phyloP scores from a whole-genome alignment of 2,797 vertebrate genomes.

The Phoeniculus purpureus region DNA sequence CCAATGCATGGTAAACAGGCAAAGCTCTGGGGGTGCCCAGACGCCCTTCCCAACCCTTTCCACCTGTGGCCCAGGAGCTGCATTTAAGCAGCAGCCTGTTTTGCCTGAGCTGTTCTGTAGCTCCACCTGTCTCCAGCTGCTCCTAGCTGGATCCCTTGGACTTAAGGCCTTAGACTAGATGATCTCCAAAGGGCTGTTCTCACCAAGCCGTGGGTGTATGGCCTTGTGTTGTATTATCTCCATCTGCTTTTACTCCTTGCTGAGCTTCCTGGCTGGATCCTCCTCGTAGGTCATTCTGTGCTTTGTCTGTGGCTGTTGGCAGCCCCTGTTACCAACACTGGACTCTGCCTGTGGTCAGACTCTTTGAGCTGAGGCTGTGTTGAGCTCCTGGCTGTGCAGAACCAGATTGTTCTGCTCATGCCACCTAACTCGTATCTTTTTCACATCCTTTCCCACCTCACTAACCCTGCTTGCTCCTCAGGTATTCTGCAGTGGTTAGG shows the following conservation, averaged over 20 bases:
- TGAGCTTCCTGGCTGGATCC: not conserved
- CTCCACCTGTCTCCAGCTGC: not conserved
- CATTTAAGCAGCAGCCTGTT: not conserved
- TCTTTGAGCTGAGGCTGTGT: not conserved
- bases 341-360: not conserved
- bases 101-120: not conserved
- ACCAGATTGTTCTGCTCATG: not conserved
- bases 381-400: not conserved
- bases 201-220: too few relatives aligned
- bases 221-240: not conserved
- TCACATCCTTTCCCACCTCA: not conserved
- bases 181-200: not conserved
- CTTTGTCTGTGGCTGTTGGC: not conserved
- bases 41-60: not conserved
- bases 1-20: not conserved
- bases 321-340: not conserved
- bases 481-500: fast-evolving
- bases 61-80: not conserved
- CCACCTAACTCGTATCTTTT: not conserved
- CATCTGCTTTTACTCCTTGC: not conserved
- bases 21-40: not conserved
- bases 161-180: not conserved
- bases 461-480: not conserved
- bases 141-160: not conserved
- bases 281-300: not conserved